A percentile compares a stretch with the other conserved stretches of the same genome.
These are phyloP conservation scores for Heteronetta atricapilla DNA, from an alignment of 2,113 vertebrate species.

Conservation along the genomic window DNA sequence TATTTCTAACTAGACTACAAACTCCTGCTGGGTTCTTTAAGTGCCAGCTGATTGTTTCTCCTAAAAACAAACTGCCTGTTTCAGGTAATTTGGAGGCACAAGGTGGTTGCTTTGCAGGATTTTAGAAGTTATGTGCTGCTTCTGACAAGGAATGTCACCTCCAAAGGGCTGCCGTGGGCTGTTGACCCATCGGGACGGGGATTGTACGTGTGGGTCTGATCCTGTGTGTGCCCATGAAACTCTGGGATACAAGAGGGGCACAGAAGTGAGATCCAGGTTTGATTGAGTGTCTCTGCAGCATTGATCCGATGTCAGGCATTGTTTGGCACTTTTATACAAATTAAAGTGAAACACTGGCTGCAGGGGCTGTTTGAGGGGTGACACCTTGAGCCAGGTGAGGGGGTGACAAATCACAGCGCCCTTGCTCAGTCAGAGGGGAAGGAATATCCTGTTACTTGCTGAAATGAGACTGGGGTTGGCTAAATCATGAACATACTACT, in stretches of 20 bases:
- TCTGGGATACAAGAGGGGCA: not conserved
- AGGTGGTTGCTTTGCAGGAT: not conserved
- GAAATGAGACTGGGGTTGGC: not conserved
- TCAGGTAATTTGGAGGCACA: not conserved
- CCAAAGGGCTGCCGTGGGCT: not conserved
- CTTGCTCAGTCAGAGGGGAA: not conserved
- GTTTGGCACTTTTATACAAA: not conserved
- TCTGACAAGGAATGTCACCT: not conserved
- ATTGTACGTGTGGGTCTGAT: not conserved
- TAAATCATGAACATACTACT: not conserved
- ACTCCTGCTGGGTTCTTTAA: not conserved
- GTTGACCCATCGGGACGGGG: fast-evolving
- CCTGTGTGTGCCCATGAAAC: fast-evolving
- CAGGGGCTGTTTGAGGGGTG: not conserved
- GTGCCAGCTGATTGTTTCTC: not conserved
- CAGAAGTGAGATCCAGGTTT: not conserved
- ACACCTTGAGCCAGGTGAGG: not conserved
- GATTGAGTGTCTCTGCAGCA: not conserved
- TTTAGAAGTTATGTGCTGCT: not conserved
- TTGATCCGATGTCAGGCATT: not conserved
- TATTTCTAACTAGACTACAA: not conserved
- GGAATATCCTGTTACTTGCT: not conserved
- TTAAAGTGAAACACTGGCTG: not conserved
- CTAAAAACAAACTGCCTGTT: not conserved
- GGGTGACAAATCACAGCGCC: not conserved